phyloP scores from a whole-genome alignment of 1,140 invertebrate genomes.

The Drosophila novamexicana region DNA sequence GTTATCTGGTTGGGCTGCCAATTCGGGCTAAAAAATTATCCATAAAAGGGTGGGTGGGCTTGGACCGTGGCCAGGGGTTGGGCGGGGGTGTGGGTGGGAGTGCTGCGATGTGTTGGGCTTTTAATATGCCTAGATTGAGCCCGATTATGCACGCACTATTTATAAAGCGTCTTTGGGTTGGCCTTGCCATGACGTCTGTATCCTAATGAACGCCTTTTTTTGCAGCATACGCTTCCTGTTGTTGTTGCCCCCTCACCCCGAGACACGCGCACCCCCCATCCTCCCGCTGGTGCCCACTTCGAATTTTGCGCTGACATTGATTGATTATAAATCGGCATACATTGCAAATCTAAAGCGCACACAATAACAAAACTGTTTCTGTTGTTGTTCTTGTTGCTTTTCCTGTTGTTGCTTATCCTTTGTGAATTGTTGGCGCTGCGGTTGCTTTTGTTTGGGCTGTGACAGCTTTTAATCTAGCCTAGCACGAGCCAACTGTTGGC shows the following conservation, averaged over 20 bases:
- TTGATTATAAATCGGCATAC: slow-evolving; percentile 83
- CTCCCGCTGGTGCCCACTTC: slow-evolving; percentile 47
- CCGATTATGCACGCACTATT: slow-evolving; percentile 82
- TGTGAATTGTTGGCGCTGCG: slow-evolving; percentile 67
- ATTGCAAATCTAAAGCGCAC: slow-evolving; percentile 79
- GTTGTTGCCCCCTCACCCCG: background rate
- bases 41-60: slow-evolving; percentile 10
- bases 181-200: slow-evolving; percentile 74
- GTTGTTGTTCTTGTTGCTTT: slow-evolving; percentile 30
- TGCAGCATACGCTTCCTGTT: slow-evolving; percentile 68
- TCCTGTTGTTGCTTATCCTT: slow-evolving; percentile 64
- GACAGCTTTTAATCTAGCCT: slow-evolving; percentile 81
- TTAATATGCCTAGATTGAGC: slow-evolving; percentile 80
- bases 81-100: background rate
- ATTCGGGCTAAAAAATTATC: slow-evolving; percentile 27
- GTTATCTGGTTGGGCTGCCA: slow-evolving; percentile 2
- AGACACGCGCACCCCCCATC: background rate
- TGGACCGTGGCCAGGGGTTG: background rate
- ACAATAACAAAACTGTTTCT: slow-evolving; percentile 69
- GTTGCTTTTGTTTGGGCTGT: slow-evolving; percentile 81
- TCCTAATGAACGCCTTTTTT: slow-evolving; percentile 75
- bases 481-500: slow-evolving; percentile 58
- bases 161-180: slow-evolving; percentile 70
- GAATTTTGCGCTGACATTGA: slow-evolving; percentile 82
- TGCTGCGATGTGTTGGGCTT: slow-evolving; percentile 66